These are phyloP conservation scores for Diplogasteroides magnus DNA, from an alignment of 1,140 invertebrate genomes.

Conservation along the genomic window DNA sequence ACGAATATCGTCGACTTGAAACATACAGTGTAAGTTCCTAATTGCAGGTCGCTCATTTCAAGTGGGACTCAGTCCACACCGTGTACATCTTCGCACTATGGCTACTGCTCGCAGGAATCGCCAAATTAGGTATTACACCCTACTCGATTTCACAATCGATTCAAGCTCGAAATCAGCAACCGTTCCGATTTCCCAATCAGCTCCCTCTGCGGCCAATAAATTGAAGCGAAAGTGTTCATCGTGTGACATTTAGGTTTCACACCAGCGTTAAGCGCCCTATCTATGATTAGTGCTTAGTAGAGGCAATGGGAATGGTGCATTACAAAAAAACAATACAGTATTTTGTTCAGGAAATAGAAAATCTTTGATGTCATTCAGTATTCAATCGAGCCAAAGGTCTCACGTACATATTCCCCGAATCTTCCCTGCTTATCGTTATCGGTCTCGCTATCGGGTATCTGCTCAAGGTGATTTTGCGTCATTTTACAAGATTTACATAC, in stretches of 20 bases:
- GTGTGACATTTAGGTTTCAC: no score
- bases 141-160: no score
- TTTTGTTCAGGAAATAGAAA: no score
- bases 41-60: constrained; percentile 35
- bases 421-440: constrained; percentile 34
- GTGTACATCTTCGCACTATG: constrained; percentile 41
- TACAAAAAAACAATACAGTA: background rate
- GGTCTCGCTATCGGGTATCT: constrained; percentile 19
- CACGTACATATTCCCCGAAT: constrained; percentile 48
- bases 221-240: background rate
- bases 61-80: constrained; percentile 39
- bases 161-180: no score
- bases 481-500: no score
- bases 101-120: constrained; percentile 44
- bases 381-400: constrained; percentile 47
- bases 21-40: background rate
- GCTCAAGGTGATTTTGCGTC: constrained; percentile 1
- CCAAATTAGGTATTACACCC: constrained; percentile 52
- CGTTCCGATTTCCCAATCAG: no score
- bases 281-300: background rate
- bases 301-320: background rate
- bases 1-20: background rate
- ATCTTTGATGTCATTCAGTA: no score
- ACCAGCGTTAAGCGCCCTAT: no score
- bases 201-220: no score